These are phyloP conservation scores for Balearica regulorum DNA, from an alignment of 2,797 vertebrate genomes.

Conservation along the genomic window DNA sequence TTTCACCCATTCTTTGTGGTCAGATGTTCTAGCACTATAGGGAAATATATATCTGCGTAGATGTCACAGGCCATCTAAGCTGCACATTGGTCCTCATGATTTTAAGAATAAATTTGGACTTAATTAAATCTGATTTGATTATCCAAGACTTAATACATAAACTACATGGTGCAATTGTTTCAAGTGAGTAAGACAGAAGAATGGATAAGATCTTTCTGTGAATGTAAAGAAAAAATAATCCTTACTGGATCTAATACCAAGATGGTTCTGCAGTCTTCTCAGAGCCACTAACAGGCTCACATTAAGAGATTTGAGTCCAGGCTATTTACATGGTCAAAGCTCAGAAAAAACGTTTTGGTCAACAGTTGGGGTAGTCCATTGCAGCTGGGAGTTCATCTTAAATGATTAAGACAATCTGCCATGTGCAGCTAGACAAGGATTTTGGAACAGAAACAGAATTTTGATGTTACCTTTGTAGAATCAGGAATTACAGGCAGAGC, in stretches of 20 bases:
- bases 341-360: not conserved
- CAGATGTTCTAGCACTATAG: not conserved
- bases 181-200: not conserved
- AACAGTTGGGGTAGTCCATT: not conserved
- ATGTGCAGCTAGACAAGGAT: not conserved
- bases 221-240: not conserved
- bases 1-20: not conserved
- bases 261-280: not conserved
- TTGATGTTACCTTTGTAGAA: not conserved
- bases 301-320: not conserved
- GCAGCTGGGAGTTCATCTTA: not conserved
- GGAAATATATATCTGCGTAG: not conserved
- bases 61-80: not conserved
- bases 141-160: not conserved
- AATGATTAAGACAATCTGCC: not conserved
- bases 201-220: not conserved
- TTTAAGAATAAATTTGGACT: not conserved
- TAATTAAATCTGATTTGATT: not conserved
- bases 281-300: not conserved
- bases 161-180: not conserved
- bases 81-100: not conserved
- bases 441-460: not conserved
- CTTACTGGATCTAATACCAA: not conserved
- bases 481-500: not conserved
- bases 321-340: not conserved